These are phyloP conservation scores for Cephonodes hylas DNA, from an alignment of 2,888 invertebrate species.

Conservation along the genomic window DNA sequence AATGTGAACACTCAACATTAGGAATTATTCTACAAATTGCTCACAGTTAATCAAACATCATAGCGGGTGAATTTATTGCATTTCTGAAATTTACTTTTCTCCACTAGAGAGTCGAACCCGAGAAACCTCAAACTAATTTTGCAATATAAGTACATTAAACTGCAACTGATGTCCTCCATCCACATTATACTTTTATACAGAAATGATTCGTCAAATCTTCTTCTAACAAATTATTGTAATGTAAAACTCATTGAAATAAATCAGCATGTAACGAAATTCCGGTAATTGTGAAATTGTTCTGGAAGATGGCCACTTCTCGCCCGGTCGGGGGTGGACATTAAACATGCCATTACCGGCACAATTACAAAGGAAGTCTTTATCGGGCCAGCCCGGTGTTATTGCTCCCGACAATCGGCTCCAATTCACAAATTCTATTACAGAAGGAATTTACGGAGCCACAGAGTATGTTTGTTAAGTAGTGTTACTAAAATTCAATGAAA, in stretches of 20 bases:
- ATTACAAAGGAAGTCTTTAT: slow-evolving; percentile 36
- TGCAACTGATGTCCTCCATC: no score
- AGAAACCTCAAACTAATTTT: no score
- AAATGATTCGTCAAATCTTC: neutral
- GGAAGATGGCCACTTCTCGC: neutral
- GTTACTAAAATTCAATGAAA: no score
- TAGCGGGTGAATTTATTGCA: no score
- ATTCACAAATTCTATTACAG: slow-evolving; percentile 37
- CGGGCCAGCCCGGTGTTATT: slow-evolving; percentile 28
- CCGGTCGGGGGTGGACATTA: slow-evolving; percentile 10
- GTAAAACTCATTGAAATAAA: neutral
- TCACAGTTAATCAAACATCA: no score
- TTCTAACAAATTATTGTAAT: neutral
- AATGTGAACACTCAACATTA: no score
- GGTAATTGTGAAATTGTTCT: neutral
- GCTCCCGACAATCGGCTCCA: slow-evolving; percentile 33
- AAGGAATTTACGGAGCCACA: slow-evolving; percentile 11
- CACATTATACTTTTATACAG: neutral
- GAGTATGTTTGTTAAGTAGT: neutral
- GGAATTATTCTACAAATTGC: no score
- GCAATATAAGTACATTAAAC: no score
- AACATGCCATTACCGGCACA: slow-evolving; percentile 20
- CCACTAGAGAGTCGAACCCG: no score
- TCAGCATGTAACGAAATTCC: neutral
- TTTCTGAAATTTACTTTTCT: no score